Evolutionary conservation across 2,888 invertebrate species (phyloP).

Genomic region (Trichopria drosophilae): DNA sequence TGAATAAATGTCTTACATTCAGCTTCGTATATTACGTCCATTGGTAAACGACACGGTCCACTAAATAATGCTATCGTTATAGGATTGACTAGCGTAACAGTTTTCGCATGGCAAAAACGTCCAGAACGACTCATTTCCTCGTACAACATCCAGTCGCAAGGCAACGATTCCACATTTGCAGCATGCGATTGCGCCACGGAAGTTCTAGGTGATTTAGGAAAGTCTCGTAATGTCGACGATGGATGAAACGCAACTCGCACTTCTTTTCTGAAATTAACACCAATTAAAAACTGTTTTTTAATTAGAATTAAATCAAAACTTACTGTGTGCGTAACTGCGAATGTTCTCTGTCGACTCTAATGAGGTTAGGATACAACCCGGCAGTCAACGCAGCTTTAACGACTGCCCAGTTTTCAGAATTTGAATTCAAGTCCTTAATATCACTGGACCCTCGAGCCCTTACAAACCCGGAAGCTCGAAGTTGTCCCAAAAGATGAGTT

Average conservation of each 20-base stretch:
- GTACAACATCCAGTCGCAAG: constrained; percentile 83
- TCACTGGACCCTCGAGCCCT: constrained; percentile 66
- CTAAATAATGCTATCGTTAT: constrained; percentile 79
- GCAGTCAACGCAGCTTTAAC: constrained; percentile 87
- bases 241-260: constrained; percentile 67
- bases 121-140: constrained; percentile 80
- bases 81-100: constrained; percentile 80
- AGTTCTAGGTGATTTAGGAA: constrained; percentile 49
- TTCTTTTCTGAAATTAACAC: constrained; percentile 61
- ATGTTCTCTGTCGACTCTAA: constrained; percentile 70
- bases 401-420: constrained; percentile 86
- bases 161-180: constrained; percentile 60
- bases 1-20: constrained; percentile 47
- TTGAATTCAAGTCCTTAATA: constrained; percentile 78
- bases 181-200: constrained; percentile 53
- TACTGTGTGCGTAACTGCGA: constrained; percentile 68
- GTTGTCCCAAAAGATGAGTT: constrained; percentile 78
- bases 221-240: constrained; percentile 63
- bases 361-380: constrained; percentile 88
- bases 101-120: constrained; percentile 72
- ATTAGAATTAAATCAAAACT: constrained; percentile 47
- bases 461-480: constrained; percentile 76
- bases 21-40: constrained; percentile 56
- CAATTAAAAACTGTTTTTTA: too few relatives aligned
- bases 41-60: constrained; percentile 70